Evolutionary conservation across 2,113 vertebrate species (phyloP).

Genomic region (Accipiter cooperii): DNA sequence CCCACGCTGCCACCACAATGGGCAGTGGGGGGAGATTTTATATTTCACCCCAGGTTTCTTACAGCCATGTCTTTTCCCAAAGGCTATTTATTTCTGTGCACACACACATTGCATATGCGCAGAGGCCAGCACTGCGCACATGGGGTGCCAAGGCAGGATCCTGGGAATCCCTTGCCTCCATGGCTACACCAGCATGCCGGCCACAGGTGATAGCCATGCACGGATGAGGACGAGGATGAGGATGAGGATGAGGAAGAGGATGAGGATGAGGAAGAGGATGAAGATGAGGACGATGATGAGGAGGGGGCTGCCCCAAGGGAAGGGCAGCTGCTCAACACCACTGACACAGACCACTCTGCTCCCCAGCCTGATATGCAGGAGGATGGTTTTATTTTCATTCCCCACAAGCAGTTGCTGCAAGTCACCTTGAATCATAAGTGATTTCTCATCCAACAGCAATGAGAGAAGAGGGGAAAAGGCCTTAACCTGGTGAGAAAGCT

Average conservation of each 20-base stretch:
- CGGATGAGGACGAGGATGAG: neutral
- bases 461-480: neutral
- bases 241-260: neutral
- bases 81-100: neutral
- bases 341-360: neutral
- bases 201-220: neutral
- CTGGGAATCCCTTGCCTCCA: neutral
- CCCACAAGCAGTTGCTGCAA: neutral
- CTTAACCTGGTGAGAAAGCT: neutral
- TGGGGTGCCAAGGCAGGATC: neutral
- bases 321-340: neutral
- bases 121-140: neutral
- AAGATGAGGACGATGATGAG: neutral
- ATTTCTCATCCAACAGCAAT: neutral
- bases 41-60: neutral
- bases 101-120: accelerated
- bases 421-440: neutral
- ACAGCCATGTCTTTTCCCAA: neutral
- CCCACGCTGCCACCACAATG: accelerated
- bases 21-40: neutral
- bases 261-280: neutral
- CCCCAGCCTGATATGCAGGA: neutral
- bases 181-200: neutral
- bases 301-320: neutral
- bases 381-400: neutral